Evolutionary conservation across 2,113 vertebrate species (phyloP).

Genomic region (Synchiropus splendidus): DNA sequence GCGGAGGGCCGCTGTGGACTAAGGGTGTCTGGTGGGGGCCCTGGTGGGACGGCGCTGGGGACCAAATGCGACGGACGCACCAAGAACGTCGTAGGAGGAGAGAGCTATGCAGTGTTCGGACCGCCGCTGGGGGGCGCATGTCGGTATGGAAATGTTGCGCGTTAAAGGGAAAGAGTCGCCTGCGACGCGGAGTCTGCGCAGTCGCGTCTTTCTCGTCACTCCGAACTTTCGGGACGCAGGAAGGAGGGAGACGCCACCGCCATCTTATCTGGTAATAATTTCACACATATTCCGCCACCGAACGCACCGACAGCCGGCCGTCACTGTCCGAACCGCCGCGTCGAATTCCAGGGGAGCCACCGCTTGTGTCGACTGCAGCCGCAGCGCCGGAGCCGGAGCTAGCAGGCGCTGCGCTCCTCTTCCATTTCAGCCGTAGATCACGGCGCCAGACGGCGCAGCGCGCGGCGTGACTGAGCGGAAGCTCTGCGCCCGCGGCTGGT

Average conservation of each 20-base stretch:
- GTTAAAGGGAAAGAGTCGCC: slow-evolving; percentile 25
- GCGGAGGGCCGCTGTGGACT: too few species aligned
- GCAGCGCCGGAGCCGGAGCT: neutral
- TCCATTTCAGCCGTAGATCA: neutral
- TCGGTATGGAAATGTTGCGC: slow-evolving; percentile 30
- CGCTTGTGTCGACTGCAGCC: neutral
- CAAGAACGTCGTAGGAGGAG: too few species aligned
- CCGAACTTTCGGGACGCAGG: slow-evolving; percentile 57
- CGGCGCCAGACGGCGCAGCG: too few species aligned
- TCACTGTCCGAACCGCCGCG: rapidly evolving
- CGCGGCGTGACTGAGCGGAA: too few species aligned
- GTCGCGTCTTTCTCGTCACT: slow-evolving; percentile 33
- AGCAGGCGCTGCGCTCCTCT: slow-evolving; percentile 9
- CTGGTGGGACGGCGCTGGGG: too few species aligned
- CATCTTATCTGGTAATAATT: slow-evolving; percentile 47
- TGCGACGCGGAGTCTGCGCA: slow-evolving; percentile 35
- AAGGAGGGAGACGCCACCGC: slow-evolving; percentile 29
- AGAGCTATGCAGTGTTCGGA: too few species aligned
- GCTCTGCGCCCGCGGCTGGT: too few species aligned
- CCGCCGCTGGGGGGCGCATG: slow-evolving; percentile 31
- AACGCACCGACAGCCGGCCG: neutral
- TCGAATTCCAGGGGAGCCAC: neutral
- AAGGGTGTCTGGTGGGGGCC: too few species aligned
- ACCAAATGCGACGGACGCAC: too few species aligned
- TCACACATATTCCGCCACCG: neutral